Evolutionary conservation across 2,888 invertebrate genomes (phyloP).

Genomic region (Scaptomyza tumidula): DNA sequence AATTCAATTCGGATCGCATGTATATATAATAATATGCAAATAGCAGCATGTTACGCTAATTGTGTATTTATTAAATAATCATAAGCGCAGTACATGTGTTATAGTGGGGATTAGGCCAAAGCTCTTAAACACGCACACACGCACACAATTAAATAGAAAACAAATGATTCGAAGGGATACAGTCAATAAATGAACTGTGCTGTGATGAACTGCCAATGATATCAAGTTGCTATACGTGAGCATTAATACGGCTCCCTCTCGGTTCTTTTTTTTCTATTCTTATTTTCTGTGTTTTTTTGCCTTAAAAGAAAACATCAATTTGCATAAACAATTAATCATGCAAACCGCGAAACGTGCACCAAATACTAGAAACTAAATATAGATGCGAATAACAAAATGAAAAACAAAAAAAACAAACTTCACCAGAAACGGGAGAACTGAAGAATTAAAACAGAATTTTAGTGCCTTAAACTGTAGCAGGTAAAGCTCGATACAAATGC

Average conservation of each 20-base stretch:
- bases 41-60: slow-evolving; percentile 63
- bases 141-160: slow-evolving; percentile 14
- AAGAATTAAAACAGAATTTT: slow-evolving; percentile 36
- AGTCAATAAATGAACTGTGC: slow-evolving; percentile 54
- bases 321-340: slow-evolving; percentile 79
- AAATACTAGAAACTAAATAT: slow-evolving; percentile 69
- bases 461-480: slow-evolving; percentile 50
- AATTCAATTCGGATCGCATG: slow-evolving; percentile 63
- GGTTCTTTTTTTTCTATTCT: background rate
- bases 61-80: slow-evolving; percentile 71
- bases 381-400: slow-evolving; percentile 37
- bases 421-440: slow-evolving; percentile 36
- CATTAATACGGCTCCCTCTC: background rate
- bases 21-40: slow-evolving; percentile 65
- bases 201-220: slow-evolving; percentile 31
- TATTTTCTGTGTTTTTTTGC: slow-evolving; percentile 2
- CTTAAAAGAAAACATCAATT: slow-evolving; percentile 66
- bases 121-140: background rate
- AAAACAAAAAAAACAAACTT: slow-evolving; percentile 4
- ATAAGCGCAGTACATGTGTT: slow-evolving; percentile 52
- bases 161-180: slow-evolving; percentile 30
- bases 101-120: slow-evolving; percentile 47
- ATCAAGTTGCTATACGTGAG: slow-evolving; percentile 24
- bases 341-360: slow-evolving; percentile 72
- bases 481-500: slow-evolving; percentile 32